Evolutionary conservation across 2,797 vertebrate genomes (phyloP), one percentile per base, ranked within the genome.

Genomic region (Sciaenops ocellatus): DNA sequence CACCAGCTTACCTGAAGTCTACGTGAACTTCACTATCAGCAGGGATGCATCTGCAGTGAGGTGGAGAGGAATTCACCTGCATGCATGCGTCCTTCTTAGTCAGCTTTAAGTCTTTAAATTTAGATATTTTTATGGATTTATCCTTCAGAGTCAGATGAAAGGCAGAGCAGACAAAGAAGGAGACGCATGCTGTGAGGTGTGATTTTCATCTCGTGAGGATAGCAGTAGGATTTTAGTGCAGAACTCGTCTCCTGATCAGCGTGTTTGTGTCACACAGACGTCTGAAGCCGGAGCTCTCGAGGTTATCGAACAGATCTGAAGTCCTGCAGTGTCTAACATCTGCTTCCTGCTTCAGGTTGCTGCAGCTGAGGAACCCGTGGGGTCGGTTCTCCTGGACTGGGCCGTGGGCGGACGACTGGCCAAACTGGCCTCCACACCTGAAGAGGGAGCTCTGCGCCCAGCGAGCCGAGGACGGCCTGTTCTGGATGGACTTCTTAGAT

Each of bases 371-470:
- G 76, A 99, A 99, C 90, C 98, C 98, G 0, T 99, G 98, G 98
- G 98, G 98, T 2, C 96, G 97, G 22, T 99, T 98, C 93, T 98
- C 97, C 76, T 99, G 98, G 98, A 98, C 97, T 0, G 98, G 98
- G 48, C 95, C 91, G 83, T 98, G 97, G 98, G 97, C 97, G 0
- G 98, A 98, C 0, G 94, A 96, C 73, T 98, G 97, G 97, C 78
- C 96, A 0, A 91, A 94, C 73, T 99, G 97, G 98, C 97, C 97
- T 0, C 90, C 93, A 0, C 92, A 95, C 18, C 76, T 92, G 74
- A 90, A 92, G 83, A 86, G 80, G 72, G 84, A 79, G 62, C 84
- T 92, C 61, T 98, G 84, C 89, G 95, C 7, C 90, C 95, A 97
- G 96, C 0, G 97, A 95, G 85, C 83, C 0, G 86, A 90, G 67